These are phyloP conservation scores for Hesperia comma DNA, from an alignment of 2,888 invertebrate genomes.

Conservation along the genomic window DNA sequence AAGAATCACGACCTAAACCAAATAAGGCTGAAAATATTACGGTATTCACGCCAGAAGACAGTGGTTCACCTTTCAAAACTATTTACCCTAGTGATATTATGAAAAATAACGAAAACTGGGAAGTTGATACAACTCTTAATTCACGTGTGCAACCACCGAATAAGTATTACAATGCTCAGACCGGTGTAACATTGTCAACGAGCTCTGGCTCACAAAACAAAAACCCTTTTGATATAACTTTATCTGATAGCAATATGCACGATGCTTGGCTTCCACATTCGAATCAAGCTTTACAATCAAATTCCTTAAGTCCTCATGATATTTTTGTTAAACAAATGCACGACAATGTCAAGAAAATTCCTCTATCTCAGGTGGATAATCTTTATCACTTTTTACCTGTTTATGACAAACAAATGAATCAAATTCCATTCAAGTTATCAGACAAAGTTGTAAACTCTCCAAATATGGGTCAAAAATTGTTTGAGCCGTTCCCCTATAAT, in stretches of 20 bases:
- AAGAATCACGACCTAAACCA: conserved; percentile 16
- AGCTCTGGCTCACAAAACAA: conserved; percentile 39
- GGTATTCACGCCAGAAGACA: conserved; percentile 56
- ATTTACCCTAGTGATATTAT: conserved; percentile 49
- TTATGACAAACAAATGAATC: conserved; percentile 46
- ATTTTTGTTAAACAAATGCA: conserved; percentile 46
- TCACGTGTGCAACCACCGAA: conserved; percentile 35
- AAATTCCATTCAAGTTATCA: conserved; percentile 19
- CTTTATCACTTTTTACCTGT: conserved; percentile 59
- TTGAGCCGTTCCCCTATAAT: conserved; percentile 30
- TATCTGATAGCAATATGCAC: conserved; percentile 50
- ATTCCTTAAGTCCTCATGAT: conserved; percentile 45
- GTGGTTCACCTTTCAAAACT: conserved; percentile 55
- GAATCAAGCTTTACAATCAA: conserved; percentile 39
- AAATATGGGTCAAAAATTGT: conserved; percentile 13
- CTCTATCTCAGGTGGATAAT: conserved; percentile 54
- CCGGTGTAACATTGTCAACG: conserved; percentile 10
- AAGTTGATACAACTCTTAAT: conserved; percentile 35
- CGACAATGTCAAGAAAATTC: conserved; percentile 52
- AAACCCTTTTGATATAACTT: conserved; percentile 48
- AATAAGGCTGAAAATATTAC: conserved; percentile 57
- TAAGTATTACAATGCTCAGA: conserved; percentile 12
- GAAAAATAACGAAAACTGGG: conserved; percentile 45
- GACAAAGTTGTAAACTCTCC: conserved; percentile 15
- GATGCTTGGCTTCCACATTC: conserved; percentile 44